These are phyloP conservation scores for Ophion slaviceki DNA, from an alignment of 2,888 invertebrate genomes.

Conservation along the genomic window DNA sequence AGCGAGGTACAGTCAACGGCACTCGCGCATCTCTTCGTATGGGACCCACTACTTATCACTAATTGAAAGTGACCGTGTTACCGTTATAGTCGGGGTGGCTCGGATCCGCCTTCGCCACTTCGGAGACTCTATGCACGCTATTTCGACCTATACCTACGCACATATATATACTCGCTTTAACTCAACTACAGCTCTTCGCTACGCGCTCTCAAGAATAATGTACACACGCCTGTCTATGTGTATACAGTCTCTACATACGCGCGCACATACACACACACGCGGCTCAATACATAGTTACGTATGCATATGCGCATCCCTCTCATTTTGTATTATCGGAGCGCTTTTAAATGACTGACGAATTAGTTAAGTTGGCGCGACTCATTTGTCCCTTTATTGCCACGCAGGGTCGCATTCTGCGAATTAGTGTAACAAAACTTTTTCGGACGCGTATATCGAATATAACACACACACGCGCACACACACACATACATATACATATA, in stretches of 20 bases:
- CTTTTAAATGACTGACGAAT: slow-evolving; percentile 58
- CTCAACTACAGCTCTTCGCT: slow-evolving; percentile 52
- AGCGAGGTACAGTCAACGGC: slow-evolving; percentile 53
- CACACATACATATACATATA: no score
- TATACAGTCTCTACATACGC: background rate
- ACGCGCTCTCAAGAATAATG: slow-evolving; percentile 27
- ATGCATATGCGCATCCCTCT: slow-evolving; percentile 9
- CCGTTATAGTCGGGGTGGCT: slow-evolving; percentile 41
- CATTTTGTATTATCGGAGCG: slow-evolving; percentile 25
- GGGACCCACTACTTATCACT: slow-evolving; percentile 66
- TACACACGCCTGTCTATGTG: slow-evolving; percentile 17
- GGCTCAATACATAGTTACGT: slow-evolving; percentile 8
- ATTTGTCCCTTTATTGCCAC: slow-evolving; percentile 52
- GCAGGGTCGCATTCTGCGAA: slow-evolving; percentile 24
- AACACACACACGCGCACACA: no score
- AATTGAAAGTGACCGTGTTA: slow-evolving; percentile 66
- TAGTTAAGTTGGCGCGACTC: slow-evolving; percentile 44
- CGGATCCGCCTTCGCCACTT: slow-evolving; percentile 61
- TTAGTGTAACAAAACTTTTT: slow-evolving; percentile 7
- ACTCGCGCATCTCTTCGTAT: slow-evolving; percentile 58
- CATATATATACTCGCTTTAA: slow-evolving; percentile 34
- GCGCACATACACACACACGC: background rate
- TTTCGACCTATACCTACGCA: slow-evolving; percentile 58
- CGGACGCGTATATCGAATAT: background rate
- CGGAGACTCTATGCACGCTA: slow-evolving; percentile 61